Conservation (phyloP, 2,113 vertebrate genomes). For the Dolichotis patagonum region DNA sequence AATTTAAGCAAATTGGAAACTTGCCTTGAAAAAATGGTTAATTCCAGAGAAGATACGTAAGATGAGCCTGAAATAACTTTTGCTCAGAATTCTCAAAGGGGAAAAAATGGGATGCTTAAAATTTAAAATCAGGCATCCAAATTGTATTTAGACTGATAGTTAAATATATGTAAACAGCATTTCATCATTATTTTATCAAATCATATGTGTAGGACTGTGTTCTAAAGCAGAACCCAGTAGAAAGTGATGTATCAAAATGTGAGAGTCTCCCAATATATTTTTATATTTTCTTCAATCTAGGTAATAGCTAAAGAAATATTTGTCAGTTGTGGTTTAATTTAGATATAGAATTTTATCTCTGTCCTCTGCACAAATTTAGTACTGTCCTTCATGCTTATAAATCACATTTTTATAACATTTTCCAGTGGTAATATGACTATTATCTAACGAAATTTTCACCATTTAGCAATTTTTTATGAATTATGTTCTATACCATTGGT, state of each 20-base stretch:
- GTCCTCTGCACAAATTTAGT: not conserved
- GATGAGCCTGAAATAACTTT: not conserved
- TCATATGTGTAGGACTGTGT: not conserved
- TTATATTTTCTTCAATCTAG: not conserved
- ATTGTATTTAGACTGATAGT: not conserved
- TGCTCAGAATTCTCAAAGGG: not conserved
- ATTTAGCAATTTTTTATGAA: not conserved
- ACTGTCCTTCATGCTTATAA: not conserved
- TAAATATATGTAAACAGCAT: not conserved
- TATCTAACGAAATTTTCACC: not conserved
- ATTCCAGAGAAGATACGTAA: not conserved
- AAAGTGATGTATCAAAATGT: not conserved
- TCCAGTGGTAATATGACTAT: not conserved
- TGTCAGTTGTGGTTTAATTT: not conserved
- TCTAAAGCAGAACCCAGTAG: not conserved
- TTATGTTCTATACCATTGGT: not conserved
- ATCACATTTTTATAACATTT: not conserved
- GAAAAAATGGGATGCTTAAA: not conserved
- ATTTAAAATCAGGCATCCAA: not conserved
- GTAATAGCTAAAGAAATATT: not conserved
- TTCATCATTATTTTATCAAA: not conserved
- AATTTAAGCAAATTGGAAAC: not conserved
- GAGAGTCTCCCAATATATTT: not conserved
- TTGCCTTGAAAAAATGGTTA: not conserved
- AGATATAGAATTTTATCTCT: not conserved